Base-by-base conservation (phyloP, 2,888 invertebrate species). In the Trichacis sp. region DNA sequence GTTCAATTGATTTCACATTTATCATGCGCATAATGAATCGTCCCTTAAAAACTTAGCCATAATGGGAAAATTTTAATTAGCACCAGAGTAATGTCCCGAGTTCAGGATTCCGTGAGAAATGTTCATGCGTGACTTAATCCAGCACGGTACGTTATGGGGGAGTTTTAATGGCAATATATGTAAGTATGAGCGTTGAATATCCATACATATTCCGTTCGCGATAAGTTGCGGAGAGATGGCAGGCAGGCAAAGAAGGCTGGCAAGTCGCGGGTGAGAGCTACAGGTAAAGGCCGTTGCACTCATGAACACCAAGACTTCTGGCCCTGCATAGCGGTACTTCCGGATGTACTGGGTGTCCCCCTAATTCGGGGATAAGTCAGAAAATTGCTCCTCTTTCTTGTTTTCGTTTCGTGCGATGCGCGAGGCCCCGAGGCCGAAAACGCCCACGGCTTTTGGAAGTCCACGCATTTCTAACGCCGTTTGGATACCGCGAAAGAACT, bases 231-330 rank as follows among this genome's bases (percentile, higher is more conserved):
- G 33, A 9, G 38, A 49, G 49, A 49, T 36, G 40, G 46, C 19
- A 8, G 20, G 46, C 19, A 5, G 20, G 14, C 19, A 43, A 36
- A 50, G 49, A 20, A 47, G 38, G 49, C 45, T 47, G 53, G 42
- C 15, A 38, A 50, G 15, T 14, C 61, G 52, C 63, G 70, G 71
- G 73, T 56, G 70, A 74, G 75, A 70, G 72, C 64, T 46, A 17
- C 73, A 76, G 78, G 78, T 74, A 77, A 77, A 80, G 80, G 80
- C 77, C 80, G 76, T 80, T 80, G 79, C 78, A 80, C 80, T 77
- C 78, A 58, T 70, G 71, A 68, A 71, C 76, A 76, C 56, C 69
- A 69, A 64, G 68, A 73, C 71, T 72, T 73, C 67, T 69, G 73
- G 70, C 64, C 73, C 71, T 65, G 71, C 69, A 70, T 78, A 78